Evolutionary conservation across 1,140 invertebrate genomes (phyloP), one percentile per base, ranked within the genome.

Genomic region (Phymastichus coffea): DNA sequence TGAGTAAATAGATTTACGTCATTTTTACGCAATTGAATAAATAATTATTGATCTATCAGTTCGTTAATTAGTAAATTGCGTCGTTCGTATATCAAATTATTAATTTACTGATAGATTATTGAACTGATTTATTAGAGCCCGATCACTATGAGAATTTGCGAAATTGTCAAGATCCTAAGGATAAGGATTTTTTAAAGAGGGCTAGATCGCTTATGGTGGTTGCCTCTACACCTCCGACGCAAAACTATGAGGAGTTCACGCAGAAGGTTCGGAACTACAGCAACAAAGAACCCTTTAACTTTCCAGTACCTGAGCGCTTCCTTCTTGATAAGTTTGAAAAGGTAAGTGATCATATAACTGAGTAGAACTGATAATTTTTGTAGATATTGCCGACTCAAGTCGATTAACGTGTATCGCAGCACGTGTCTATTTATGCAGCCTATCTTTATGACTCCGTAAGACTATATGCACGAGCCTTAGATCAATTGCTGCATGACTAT

Each of bases 391-490:
- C n/a, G n/a, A n/a, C n/a, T n/a, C n/a, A n/a, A n/a, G n/a, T n/a
- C n/a, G n/a, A n/a, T n/a, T n/a, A n/a, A n/a, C n/a, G n/a, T n/a
- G n/a, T n/a, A n/a, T 80, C 84, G 47, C 79, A 90, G 85, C 91
- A 93, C 77, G 88, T 97, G 8, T 90, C 94, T 9, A 90, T 97
- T 49, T 94, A 95, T 74, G 96, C 96, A 12, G 92, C 95, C 1
- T 97, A 98, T 80, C 80, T 99, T 35, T 98, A 97, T 76, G 97
- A 99, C 80, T 94, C 95, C 1, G 90, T 99, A 1, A 88, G 88
- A 70, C 75, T 99, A 1, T 99, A 98, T 74, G 94, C 94, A 1
- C 83, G 82, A 61, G 93, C 95, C 1, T 80, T 98, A 38, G 83
- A 94, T 65, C 82, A 88, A 63, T 75, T 95, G 14, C 74, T 97